Evolutionary conservation across 2,797 vertebrate species (phyloP).

Genomic region (Ataeniobius toweri): DNA sequence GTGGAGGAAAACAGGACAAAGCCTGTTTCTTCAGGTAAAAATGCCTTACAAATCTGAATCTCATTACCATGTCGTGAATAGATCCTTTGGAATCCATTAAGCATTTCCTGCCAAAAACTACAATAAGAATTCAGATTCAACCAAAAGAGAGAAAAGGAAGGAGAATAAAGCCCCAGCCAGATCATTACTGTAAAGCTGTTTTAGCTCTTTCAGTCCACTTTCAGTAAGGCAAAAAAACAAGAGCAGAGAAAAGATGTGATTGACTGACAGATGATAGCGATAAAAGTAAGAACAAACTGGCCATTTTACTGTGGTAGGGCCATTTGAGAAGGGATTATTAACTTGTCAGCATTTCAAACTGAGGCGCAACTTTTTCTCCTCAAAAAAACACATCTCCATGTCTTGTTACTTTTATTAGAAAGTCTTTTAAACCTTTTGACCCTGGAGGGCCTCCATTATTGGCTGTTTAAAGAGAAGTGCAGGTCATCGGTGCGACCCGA

Average conservation of each 20-base stretch:
- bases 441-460: conserved; percentile 84
- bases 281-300: conserved; percentile 80
- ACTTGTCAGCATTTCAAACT: conserved; percentile 92
- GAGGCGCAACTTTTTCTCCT: conserved; percentile 80
- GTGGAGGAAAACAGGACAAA: conserved; percentile 62
- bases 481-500: conserved; percentile 87
- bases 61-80: conserved; percentile 76
- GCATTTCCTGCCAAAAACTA: conserved; percentile 63
- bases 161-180: conserved; percentile 57
- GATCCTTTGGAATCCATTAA: conserved; percentile 68
- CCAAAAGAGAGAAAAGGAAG: conserved; percentile 43
- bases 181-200: conserved; percentile 69
- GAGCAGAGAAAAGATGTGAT: conserved; percentile 54
- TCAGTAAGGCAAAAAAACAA: conserved; percentile 54
- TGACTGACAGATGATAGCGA: conserved; percentile 81
- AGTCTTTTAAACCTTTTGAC: conserved; percentile 91
- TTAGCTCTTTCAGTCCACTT: conserved; percentile 74
- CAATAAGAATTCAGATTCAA: conserved; percentile 63
- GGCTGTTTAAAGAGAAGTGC: conserved; percentile 89
- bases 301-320: conserved; percentile 80
- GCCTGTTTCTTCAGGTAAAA: conserved; percentile 66
- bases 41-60: conserved; percentile 65
- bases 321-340: conserved; percentile 91
- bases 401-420: conserved; percentile 90
- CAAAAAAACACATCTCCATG: conserved; percentile 81